Percentiles rank a stretch among this genome's conserved stretches.
phyloP scores from a whole-genome alignment of 2,113 vertebrate genomes.

The Australoheros scitulus region DNA sequence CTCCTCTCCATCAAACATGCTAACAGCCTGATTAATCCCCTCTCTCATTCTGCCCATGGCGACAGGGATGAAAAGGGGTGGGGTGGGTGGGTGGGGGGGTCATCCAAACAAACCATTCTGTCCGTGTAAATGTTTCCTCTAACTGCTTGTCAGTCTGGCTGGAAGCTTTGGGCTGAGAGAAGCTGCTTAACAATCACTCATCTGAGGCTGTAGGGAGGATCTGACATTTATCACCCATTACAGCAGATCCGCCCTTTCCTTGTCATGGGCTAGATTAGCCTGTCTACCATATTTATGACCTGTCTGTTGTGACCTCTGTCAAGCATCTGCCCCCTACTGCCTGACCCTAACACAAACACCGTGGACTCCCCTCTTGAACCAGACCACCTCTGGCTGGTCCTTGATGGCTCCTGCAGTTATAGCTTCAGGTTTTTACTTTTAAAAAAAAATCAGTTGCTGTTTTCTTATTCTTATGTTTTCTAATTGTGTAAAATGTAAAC shows the following conservation, averaged over 20 bases:
- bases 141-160: slow-evolving; percentile 63
- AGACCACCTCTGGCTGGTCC: background rate
- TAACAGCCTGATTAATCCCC: slow-evolving; percentile 77
- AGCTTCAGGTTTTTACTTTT: background rate
- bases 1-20: slow-evolving; percentile 71
- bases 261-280: slow-evolving; percentile 65
- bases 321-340: slow-evolving; percentile 38
- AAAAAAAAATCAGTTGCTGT: background rate
- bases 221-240: slow-evolving; percentile 72
- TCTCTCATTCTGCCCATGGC: slow-evolving; percentile 51
- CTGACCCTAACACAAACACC: slow-evolving; percentile 42
- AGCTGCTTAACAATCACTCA: slow-evolving; percentile 67
- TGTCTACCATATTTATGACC: slow-evolving; percentile 67
- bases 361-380: slow-evolving; percentile 15
- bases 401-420: background rate
- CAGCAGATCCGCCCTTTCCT: slow-evolving; percentile 59
- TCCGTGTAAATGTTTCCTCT: slow-evolving; percentile 72
- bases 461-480: background rate
- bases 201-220: slow-evolving; percentile 54
- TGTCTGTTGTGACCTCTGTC: slow-evolving; percentile 61
- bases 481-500: background rate
- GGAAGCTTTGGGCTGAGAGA: slow-evolving; percentile 45
- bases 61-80: slow-evolving; percentile 31
- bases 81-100: slow-evolving; percentile 34
- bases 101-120: slow-evolving; percentile 70